These are phyloP conservation scores for Callyntrura sp. DNA, from an alignment of 2,888 invertebrate species.

Conservation along the genomic window DNA sequence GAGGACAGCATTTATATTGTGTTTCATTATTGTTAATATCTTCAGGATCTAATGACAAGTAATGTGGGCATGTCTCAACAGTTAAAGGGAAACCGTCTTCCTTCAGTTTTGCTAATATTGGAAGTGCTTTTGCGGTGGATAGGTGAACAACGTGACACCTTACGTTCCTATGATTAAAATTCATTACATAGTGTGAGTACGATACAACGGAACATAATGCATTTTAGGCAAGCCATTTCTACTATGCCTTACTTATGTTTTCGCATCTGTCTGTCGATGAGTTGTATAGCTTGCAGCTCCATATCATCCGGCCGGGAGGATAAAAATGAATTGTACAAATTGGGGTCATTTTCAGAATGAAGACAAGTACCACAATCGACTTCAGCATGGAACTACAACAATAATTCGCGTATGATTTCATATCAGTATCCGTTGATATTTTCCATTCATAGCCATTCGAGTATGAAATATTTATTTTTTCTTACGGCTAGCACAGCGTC, in stretches of 20 bases:
- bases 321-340: conserved; percentile 89
- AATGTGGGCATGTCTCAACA: conserved; percentile 91
- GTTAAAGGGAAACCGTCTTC: conserved; percentile 88
- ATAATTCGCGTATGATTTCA: conserved; percentile 3
- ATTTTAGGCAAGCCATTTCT: no score
- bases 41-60: conserved; percentile 89
- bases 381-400: conserved; percentile 90
- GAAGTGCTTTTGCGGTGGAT: conserved; percentile 88
- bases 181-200: no score
- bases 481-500: conserved; percentile 89
- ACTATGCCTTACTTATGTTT: conserved; percentile 86
- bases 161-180: conserved; percentile 84
- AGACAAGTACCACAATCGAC: conserved; percentile 85
- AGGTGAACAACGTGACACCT: conserved; percentile 90
- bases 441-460: no score
- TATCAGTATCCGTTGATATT: no score
- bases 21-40: conserved; percentile 89
- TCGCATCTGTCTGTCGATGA: conserved; percentile 88
- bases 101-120: conserved; percentile 87
- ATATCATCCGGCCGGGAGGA: conserved; percentile 89
- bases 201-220: no score
- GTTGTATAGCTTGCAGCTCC: conserved; percentile 89
- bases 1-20: conserved; percentile 91
- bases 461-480: no score
- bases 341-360: conserved; percentile 86